Evolutionary conservation across 2,113 vertebrate genomes (phyloP).

Genomic region (Lophochroa leadbeateri): DNA sequence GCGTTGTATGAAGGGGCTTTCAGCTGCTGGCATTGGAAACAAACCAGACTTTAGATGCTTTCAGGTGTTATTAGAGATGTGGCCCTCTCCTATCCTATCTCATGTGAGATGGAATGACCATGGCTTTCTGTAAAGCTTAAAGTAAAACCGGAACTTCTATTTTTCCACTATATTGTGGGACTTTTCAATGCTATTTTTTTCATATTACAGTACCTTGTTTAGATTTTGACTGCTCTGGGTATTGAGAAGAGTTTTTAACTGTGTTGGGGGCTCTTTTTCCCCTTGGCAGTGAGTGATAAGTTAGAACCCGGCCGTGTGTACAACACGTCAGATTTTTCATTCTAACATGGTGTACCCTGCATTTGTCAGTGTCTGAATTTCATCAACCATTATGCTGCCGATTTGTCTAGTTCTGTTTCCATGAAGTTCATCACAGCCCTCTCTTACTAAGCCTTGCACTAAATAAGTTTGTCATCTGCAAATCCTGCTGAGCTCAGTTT

Average conservation of each 20-base stretch:
- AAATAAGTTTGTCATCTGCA: constrained; percentile 42
- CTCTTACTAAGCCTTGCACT: background rate
- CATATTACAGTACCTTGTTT: background rate
- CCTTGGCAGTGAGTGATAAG: background rate
- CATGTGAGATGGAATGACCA: background rate
- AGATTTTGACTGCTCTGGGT: background rate
- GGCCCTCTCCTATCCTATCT: background rate
- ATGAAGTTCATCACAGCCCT: constrained; percentile 9
- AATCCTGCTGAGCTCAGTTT: constrained; percentile 28
- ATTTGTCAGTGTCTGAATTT: constrained; percentile 30
- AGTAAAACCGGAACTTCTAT: background rate
- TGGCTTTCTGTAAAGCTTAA: background rate
- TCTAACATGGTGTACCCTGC: background rate
- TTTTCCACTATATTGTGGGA: background rate
- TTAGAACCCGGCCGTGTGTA: background rate
- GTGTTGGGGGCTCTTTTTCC: background rate
- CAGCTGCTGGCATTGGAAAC: background rate
- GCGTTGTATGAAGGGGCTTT: background rate
- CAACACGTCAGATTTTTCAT: background rate
- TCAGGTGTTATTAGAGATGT: background rate
- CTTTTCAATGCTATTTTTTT: background rate
- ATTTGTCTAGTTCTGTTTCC: constrained; percentile 29
- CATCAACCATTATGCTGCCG: background rate
- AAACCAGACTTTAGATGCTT: background rate
- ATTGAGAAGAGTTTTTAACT: background rate